Evolutionary conservation across 2,797 vertebrate genomes (phyloP).

Genomic region (Lindbergichthys nudifrons): DNA sequence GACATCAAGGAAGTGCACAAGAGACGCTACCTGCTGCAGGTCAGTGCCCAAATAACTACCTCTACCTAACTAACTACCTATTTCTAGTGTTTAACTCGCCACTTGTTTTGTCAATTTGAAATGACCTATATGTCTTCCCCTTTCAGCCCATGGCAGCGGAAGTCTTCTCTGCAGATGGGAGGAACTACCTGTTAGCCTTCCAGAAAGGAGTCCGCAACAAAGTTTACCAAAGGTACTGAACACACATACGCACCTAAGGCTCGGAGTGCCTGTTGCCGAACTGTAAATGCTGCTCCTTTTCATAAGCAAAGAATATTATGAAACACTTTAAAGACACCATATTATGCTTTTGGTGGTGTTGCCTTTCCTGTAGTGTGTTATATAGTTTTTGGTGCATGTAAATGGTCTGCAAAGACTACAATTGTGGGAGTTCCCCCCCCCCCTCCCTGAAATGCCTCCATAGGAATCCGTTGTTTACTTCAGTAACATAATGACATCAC

Average conservation of each 20-base stretch:
- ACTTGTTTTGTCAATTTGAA: background rate
- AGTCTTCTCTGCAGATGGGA: constrained; percentile 97
- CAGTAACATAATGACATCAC: too few species aligned
- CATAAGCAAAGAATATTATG: background rate
- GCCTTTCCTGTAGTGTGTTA: too few species aligned
- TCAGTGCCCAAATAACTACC: constrained; percentile 47
- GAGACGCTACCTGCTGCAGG: constrained; percentile 97
- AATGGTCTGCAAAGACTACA: too few species aligned
- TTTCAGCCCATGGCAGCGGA: constrained; percentile 96
- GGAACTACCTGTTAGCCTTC: constrained; percentile 97
- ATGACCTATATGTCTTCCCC: background rate
- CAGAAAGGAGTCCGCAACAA: constrained; percentile 98
- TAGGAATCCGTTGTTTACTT: too few species aligned
- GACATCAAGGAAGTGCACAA: constrained; percentile 99
- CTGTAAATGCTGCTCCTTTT: background rate
- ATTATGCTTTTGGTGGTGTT: too few species aligned
- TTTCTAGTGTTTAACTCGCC: background rate
- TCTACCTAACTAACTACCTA: background rate
- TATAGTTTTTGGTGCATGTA: too few species aligned
- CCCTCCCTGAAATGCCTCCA: too few species aligned
- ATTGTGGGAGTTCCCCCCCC: too few species aligned
- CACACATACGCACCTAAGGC: background rate
- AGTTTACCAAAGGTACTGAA: constrained; percentile 95
- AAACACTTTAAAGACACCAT: too few species aligned
- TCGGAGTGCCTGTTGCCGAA: too few species aligned